phyloP scores from a whole-genome alignment of 2,888 invertebrate species.

The Melieria omissa region DNA sequence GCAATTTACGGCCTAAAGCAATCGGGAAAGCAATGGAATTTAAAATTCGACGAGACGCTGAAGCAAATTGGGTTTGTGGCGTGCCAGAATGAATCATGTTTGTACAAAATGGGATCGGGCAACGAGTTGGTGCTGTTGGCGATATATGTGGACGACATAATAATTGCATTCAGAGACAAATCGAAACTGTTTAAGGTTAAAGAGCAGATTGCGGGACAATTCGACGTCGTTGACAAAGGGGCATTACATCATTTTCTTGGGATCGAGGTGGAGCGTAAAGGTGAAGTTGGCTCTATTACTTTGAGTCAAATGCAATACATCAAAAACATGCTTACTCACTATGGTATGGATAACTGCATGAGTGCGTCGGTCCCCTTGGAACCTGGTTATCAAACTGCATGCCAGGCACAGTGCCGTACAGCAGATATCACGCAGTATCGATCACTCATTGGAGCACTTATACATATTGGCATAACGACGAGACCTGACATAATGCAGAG shows the following conservation, averaged over 20 bases:
- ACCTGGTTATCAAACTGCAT: slow-evolving; percentile 10
- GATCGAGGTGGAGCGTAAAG: neutral
- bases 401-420: slow-evolving; percentile 16
- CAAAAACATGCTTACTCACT: neutral
- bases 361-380: slow-evolving; percentile 22
- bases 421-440: slow-evolving; percentile 17
- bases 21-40: slow-evolving; percentile 43
- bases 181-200: slow-evolving; percentile 28
- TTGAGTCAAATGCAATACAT: slow-evolving; percentile 2
- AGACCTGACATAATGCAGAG: slow-evolving; percentile 24
- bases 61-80: slow-evolving; percentile 33
- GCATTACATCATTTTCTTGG: slow-evolving; percentile 34
- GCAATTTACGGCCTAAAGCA: slow-evolving; percentile 49
- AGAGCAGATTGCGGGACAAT: slow-evolving; percentile 12
- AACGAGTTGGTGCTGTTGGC: slow-evolving; percentile 29
- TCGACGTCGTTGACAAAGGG: slow-evolving; percentile 5
- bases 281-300: slow-evolving; percentile 6
- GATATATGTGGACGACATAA: slow-evolving; percentile 39
- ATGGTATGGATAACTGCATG: slow-evolving; percentile 23
- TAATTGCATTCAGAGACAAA: slow-evolving; percentile 36
- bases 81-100: slow-evolving; percentile 39
- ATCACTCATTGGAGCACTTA: slow-evolving; percentile 29
- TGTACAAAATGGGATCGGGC: slow-evolving; percentile 31
- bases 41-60: slow-evolving; percentile 40
- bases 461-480: slow-evolving; percentile 26